Percentiles rank a stretch among this genome's conserved stretches.
Evolutionary conservation across 2,888 invertebrate species (phyloP).

Genomic region (Eristalinus sepulchralis): DNA sequence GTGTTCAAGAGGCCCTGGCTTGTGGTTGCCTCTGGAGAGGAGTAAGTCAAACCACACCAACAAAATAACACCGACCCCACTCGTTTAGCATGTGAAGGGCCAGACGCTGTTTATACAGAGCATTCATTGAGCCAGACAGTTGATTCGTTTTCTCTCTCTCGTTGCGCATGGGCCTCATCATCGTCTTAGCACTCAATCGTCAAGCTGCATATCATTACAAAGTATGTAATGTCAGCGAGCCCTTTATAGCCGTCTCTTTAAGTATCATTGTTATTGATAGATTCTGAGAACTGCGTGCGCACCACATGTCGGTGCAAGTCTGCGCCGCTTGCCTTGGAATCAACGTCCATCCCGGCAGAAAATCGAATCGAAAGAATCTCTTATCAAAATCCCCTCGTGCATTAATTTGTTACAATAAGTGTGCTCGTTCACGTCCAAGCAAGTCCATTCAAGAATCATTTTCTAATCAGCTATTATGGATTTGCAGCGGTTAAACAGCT

Average conservation of each 20-base stretch:
- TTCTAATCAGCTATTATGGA: constrained; percentile 69
- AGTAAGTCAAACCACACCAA: constrained; percentile 6
- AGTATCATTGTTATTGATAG: constrained; percentile 63
- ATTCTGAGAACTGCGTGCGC: constrained; percentile 35
- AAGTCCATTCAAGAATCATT: constrained; percentile 68
- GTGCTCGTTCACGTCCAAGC: constrained; percentile 55
- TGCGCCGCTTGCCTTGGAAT: neutral
- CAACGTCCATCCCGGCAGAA: constrained; percentile 32
- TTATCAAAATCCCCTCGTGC: constrained; percentile 54
- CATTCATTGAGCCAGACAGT: constrained; percentile 47
- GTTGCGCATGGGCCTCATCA: constrained; percentile 33
- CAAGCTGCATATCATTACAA: constrained; percentile 66
- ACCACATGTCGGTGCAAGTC: neutral
- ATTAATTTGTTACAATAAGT: constrained; percentile 60
- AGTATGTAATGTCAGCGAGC: constrained; percentile 45
- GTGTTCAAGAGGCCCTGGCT: constrained; percentile 59
- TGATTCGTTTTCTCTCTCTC: constrained; percentile 31
- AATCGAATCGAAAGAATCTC: constrained; percentile 50
- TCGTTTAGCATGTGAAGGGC: constrained; percentile 58
- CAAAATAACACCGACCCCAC: constrained; percentile 36
- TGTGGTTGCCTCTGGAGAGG: constrained; percentile 42
- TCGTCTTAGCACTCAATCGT: constrained; percentile 41
- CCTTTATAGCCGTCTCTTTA: constrained; percentile 39
- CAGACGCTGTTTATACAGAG: constrained; percentile 50
- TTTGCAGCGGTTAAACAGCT: constrained; percentile 43